Conservation (phyloP, 2,113 vertebrate species). For the Apistogramma diplotaenia region DNA sequence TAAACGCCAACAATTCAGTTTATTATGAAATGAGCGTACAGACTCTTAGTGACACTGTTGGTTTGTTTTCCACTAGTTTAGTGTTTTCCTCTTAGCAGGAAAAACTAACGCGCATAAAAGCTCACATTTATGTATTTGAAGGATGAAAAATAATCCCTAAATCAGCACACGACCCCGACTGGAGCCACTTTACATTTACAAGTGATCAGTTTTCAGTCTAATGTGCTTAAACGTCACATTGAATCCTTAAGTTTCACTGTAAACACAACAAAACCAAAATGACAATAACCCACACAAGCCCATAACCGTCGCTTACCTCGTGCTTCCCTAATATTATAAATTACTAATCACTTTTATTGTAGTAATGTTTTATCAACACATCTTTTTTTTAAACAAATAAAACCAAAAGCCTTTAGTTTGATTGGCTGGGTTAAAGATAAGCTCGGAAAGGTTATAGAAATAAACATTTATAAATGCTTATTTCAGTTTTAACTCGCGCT, state of each 20-base stretch:
- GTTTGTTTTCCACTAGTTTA: background rate
- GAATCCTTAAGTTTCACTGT: background rate
- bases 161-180: background rate
- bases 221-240: background rate
- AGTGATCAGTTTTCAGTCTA: no score
- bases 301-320: background rate
- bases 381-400: background rate
- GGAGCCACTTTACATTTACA: background rate
- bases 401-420: background rate
- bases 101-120: background rate
- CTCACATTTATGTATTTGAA: background rate
- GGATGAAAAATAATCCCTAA: no score
- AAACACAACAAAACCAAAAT: background rate
- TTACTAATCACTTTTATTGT: background rate
- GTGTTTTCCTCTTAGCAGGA: background rate
- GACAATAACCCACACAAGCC: background rate
- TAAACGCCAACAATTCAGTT: background rate
- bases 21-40: background rate
- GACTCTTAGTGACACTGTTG: background rate
- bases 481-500: background rate
- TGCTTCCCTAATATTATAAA: background rate
- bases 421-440: background rate
- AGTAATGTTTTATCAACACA: background rate
- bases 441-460: background rate
- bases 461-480: background rate